A percentile compares a stretch with the other conserved stretches of the same genome.
Conservation (phyloP, 2,888 invertebrate species). For the Dasysyrphus albostriatus region DNA sequence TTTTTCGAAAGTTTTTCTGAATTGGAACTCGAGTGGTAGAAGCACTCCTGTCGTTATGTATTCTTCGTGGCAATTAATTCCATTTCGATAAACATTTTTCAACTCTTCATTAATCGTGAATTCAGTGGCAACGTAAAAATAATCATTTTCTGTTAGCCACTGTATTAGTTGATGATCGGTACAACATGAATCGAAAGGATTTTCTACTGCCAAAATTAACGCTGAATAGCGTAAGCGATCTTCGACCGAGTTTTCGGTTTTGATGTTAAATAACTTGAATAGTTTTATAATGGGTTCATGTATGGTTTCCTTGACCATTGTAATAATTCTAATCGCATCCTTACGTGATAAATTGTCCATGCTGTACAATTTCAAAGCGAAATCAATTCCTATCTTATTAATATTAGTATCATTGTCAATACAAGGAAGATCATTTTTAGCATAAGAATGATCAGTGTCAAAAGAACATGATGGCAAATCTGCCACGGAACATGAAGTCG, state of each 20-base stretch:
- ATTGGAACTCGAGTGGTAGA: no score
- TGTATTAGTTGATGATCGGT: no score
- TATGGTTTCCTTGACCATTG: slow-evolving; percentile 4
- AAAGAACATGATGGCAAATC: not conserved
- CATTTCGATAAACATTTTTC: no score
- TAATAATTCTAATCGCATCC: not conserved
- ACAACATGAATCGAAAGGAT: no score
- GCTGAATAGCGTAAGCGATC: no score
- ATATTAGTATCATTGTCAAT: not conserved
- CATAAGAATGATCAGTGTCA: not conserved
- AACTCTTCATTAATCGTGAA: no score
- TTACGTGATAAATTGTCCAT: slow-evolving; percentile 9
- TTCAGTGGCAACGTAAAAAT: no score
- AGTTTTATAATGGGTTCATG: not conserved
- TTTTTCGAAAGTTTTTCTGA: no score
- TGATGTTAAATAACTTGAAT: not conserved
- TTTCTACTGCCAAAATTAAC: no score
- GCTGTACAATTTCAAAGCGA: slow-evolving; percentile 12
- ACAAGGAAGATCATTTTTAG: not conserved
- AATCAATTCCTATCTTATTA: slow-evolving; percentile 15
- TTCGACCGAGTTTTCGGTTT: not conserved
- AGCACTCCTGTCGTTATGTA: no score
- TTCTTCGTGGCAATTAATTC: no score
- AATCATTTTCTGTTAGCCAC: no score
- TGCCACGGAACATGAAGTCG: not conserved